A percentile compares a stretch with the other conserved stretches of the same genome.
Evolutionary conservation across 2,797 vertebrate genomes (phyloP).

Genomic region (Steatocranus sp.): DNA sequence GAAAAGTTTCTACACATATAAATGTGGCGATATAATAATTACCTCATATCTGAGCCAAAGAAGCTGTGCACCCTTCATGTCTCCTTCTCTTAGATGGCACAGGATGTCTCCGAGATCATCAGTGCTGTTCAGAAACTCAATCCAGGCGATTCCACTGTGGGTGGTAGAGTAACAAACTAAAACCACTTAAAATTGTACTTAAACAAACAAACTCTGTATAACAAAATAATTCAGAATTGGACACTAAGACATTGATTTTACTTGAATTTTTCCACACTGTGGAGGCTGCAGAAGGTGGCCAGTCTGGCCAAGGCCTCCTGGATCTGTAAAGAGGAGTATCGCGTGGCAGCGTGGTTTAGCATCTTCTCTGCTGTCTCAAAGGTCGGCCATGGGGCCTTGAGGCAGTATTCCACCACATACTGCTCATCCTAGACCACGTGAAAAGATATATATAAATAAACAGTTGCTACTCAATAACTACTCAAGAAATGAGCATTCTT

Average conservation of each 20-base stretch:
- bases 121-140: conserved; percentile 88
- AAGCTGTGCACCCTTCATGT: conserved; percentile 85
- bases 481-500: not conserved
- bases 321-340: conserved; percentile 75
- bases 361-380: conserved; percentile 90
- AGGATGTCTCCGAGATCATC: conserved; percentile 82
- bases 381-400: conserved; percentile 89
- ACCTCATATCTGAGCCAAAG: conserved; percentile 95
- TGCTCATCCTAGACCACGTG: conserved; percentile 81
- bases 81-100: conserved; percentile 79
- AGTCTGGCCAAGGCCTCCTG: conserved; percentile 85
- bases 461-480: not conserved
- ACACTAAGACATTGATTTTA: conserved; percentile 45
- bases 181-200: not conserved
- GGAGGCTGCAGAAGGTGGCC: conserved; percentile 88
- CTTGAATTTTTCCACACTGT: conserved; percentile 88
- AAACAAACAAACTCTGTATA: not conserved
- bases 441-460: not conserved
- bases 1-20: not conserved
- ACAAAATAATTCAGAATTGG: not conserved
- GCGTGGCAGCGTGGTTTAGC: conserved; percentile 80
- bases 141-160: conserved; percentile 87
- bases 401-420: conserved; percentile 91
- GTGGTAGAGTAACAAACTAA: not conserved
- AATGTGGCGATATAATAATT: not conserved